Evolutionary conservation across 2,888 invertebrate genomes (phyloP), one percentile per base, ranked within the genome.

Genomic region (Megaustenia siamemsis): DNA sequence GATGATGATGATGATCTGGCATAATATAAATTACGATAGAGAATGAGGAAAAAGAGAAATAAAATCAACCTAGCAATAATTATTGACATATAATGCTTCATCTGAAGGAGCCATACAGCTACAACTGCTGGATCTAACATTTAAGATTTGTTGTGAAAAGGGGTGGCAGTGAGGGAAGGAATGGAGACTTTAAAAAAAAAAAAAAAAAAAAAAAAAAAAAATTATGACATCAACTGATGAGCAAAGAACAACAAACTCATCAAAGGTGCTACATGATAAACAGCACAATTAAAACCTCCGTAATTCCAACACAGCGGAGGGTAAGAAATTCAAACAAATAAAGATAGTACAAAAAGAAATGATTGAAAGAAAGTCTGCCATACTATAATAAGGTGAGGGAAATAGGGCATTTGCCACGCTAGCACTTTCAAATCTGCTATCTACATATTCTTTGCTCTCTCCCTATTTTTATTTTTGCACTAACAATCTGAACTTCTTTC

Each of bases 191-290:
- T n/a, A 56, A 21, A 56, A 6, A 5, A 24, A n/a, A 63, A 8
- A 28, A n/a, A 63, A 28, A 63, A n/a, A 24, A 10, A 28, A 28
- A n/a, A 63, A 28, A 63, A 28, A 28, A 28, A 4, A 63, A 28
- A 63, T 28, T 4, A 63, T 28, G 28, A 28, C 63, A 63, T 8
- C 63, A 28, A n/a, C 28, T 63, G 63, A n/a, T 4, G 24, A 28
- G 28, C n/a, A 38, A 69, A 40, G 38, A 69, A 69, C 24, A 69
- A 69, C 40, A 69, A 60, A 69, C 68, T 40, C 24, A 66, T 35
- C 35, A 66, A 35, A 66, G 3, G 40, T 21, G 40, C 38, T 21
- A 69, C 68, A 69, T 38, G 68, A 69, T 69, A 38, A 69, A n/a
- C 60, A 60, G 3, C 40, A 38, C 68, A 69, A 24, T 40, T 69